Evolutionary conservation across 2,113 vertebrate genomes (phyloP).

Genomic region (Ovibos moschatus): DNA sequence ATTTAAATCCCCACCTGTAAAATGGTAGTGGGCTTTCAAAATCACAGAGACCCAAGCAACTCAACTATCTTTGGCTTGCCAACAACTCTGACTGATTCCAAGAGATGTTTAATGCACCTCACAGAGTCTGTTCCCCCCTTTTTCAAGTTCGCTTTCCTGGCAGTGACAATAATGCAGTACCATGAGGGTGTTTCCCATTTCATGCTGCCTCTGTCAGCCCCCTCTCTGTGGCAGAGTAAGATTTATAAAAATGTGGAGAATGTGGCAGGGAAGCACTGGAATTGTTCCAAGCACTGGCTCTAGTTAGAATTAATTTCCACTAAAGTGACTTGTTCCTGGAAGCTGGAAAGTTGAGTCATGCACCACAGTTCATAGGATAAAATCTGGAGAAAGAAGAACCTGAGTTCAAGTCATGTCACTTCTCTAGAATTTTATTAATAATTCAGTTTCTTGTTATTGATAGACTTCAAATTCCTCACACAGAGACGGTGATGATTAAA

Average conservation of each 20-base stretch:
- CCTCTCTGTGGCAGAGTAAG: neutral
- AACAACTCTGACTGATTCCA: neutral
- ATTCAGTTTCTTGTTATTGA: neutral
- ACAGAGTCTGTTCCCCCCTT: neutral
- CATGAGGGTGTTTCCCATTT: neutral
- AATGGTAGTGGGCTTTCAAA: conserved; percentile 13
- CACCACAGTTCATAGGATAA: neutral
- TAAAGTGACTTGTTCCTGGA: neutral
- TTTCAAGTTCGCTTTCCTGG: conserved; percentile 10
- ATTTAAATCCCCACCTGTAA: conserved; percentile 15
- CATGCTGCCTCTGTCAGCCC: neutral
- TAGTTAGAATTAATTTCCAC: neutral
- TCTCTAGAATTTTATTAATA: neutral
- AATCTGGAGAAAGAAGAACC: neutral
- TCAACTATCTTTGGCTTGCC: neutral
- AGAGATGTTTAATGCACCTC: neutral
- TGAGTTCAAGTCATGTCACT: neutral
- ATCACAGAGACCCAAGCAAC: neutral
- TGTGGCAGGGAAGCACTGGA: neutral
- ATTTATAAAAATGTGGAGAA: neutral
- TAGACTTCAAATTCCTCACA: neutral
- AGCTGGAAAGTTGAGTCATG: neutral
- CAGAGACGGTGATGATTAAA: neutral
- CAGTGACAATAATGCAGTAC: conserved; percentile 8
- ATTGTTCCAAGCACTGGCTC: neutral